A percentile compares a stretch with the other conserved stretches of the same genome.
Conservation (phyloP, 2,888 invertebrate species). For the Archaeoteleia sp. region DNA sequence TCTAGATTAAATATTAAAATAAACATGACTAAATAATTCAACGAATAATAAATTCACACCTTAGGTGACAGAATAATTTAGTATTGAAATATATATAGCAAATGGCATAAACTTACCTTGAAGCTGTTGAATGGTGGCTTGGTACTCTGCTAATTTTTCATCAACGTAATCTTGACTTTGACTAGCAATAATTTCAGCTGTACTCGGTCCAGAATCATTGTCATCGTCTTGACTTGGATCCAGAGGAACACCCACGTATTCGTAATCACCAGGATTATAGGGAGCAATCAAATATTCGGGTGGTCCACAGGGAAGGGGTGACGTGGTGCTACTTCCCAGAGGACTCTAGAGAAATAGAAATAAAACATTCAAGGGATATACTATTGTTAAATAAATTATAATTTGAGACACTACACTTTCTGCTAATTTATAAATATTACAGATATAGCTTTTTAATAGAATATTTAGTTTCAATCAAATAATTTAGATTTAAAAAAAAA, state of each 20-base stretch:
- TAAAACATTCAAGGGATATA: too few species aligned
- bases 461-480: too few species aligned
- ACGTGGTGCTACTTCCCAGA: constrained; percentile 60
- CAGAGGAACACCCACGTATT: constrained; percentile 85
- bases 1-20: too few species aligned
- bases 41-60: too few species aligned
- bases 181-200: constrained; percentile 93
- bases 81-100: background rate
- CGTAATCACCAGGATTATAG: constrained; percentile 79
- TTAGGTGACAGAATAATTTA: too few species aligned
- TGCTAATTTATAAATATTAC: too few species aligned
- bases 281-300: constrained; percentile 74
- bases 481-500: too few species aligned
- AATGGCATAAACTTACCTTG: constrained; percentile 76
- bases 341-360: constrained; percentile 73
- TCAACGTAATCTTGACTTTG: constrained; percentile 96
- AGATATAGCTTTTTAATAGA: too few species aligned
- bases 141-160: constrained; percentile 94
- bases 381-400: too few species aligned
- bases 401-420: too few species aligned
- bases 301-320: constrained; percentile 68
- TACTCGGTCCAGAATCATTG: constrained; percentile 87
- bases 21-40: constrained; percentile 2
- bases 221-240: constrained; percentile 83
- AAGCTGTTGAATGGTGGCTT: constrained; percentile 91